phyloP scores from a whole-genome alignment of 2,888 invertebrate genomes.

The Leptogaster cylindrica region DNA sequence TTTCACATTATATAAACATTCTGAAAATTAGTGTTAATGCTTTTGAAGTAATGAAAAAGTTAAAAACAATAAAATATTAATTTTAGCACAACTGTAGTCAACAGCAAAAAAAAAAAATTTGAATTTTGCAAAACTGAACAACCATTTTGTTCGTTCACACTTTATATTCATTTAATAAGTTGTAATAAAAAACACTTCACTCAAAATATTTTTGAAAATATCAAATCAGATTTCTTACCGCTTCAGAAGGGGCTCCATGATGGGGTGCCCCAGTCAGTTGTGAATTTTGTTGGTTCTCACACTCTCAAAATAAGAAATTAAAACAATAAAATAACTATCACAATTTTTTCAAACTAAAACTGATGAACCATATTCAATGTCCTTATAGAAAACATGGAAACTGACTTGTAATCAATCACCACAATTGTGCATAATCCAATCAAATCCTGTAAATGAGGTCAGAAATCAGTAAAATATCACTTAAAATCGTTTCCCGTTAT shows the following conservation, averaged over 20 bases:
- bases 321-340: background rate
- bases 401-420: background rate
- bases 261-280: slow-evolving; percentile 47
- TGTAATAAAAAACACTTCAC: too few relatives aligned
- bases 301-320: slow-evolving; percentile 12
- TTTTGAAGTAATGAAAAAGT: too few relatives aligned
- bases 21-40: too few relatives aligned
- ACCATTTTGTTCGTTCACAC: too few relatives aligned
- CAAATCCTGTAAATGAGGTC: background rate
- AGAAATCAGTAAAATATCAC: too few relatives aligned
- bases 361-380: slow-evolving; percentile 2
- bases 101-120: too few relatives aligned
- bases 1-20: too few relatives aligned
- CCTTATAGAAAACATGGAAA: slow-evolving; percentile 16
- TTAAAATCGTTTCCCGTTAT: background rate
- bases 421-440: slow-evolving; percentile 6
- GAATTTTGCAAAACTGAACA: too few relatives aligned
- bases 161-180: too few relatives aligned
- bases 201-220: background rate
- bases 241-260: slow-evolving; percentile 61
- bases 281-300: background rate
- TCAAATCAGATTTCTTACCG: slow-evolving; percentile 50
- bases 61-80: too few relatives aligned
- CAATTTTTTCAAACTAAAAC: background rate
- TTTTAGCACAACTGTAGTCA: too few relatives aligned